A percentile compares a stretch with the other conserved stretches of the same genome.
Conservation (phyloP, 1,140 invertebrate genomes). For the Drosophila parabipectinata region DNA sequence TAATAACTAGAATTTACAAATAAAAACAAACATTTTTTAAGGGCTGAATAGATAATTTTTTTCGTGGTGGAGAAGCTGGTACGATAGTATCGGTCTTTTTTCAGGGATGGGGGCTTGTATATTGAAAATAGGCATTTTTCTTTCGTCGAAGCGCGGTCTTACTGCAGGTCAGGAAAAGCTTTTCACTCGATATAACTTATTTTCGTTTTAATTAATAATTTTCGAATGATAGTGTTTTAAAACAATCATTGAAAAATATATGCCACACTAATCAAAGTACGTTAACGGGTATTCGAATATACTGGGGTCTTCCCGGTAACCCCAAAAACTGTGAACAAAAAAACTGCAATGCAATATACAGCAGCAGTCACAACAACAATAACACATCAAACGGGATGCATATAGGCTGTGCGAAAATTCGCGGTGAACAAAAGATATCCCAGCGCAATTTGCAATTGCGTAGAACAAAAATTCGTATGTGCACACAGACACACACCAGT, state of each 20-base stretch:
- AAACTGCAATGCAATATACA: conserved; percentile 31
- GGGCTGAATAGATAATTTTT: conserved; percentile 1
- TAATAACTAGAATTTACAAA: conserved; percentile 12
- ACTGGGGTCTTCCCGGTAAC: neutral
- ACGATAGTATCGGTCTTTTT: neutral
- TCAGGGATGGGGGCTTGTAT: neutral
- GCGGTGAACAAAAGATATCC: conserved; percentile 66
- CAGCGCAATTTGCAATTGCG: conserved; percentile 65
- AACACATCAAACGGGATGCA: conserved; percentile 28
- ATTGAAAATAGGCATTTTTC: conserved; percentile 10
- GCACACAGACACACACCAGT: conserved; percentile 24
- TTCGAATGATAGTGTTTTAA: conserved; percentile 23
- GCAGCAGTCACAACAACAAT: conserved; percentile 51
- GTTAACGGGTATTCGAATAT: conserved; percentile 11
- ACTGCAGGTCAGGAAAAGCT: conserved; percentile 36
- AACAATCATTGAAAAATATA: conserved; percentile 6
- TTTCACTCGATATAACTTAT: conserved; percentile 51
- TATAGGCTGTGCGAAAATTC: conserved; percentile 45
- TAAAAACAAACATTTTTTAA: conserved; percentile 6
- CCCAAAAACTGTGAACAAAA: conserved; percentile 12
- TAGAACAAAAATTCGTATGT: conserved; percentile 43
- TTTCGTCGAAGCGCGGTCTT: neutral
- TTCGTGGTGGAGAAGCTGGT: conserved; percentile 3
- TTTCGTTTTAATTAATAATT: conserved; percentile 53
- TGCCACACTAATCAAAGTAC: conserved; percentile 19